These are phyloP conservation scores for Trogon melanurus DNA, from an alignment of 2,113 vertebrate genomes.

Conservation along the genomic window DNA sequence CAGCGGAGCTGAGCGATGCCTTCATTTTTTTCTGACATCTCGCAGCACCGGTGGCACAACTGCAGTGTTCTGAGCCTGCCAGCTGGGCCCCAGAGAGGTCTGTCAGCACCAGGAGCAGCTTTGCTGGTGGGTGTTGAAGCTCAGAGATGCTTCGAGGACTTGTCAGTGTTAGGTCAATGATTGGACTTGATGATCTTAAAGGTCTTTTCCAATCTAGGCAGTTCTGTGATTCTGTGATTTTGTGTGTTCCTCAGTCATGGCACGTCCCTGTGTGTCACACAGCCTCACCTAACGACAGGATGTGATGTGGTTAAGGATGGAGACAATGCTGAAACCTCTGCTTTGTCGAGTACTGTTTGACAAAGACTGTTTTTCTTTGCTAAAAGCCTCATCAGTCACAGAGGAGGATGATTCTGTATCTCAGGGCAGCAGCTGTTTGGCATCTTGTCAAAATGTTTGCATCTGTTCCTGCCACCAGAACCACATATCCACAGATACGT, in stretches of 20 bases:
- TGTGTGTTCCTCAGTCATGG: neutral
- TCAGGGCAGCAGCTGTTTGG: neutral
- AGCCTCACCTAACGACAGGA: neutral
- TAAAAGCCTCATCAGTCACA: neutral
- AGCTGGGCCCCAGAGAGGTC: neutral
- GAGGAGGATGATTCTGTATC: neutral
- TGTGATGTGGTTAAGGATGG: neutral
- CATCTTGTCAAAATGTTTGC: neutral
- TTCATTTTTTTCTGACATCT: rapidly evolving
- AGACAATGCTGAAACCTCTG: neutral
- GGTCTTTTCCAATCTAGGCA: no score
- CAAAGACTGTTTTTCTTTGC: neutral
- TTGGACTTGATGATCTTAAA: no score
- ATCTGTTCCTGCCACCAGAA: neutral
- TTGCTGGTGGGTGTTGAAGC: rapidly evolving
- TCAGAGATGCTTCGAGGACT: no score
- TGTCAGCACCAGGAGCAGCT: neutral
- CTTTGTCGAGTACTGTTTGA: neutral
- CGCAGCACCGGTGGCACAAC: rapidly evolving
- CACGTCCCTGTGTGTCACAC: neutral
- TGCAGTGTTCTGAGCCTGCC: rapidly evolving
- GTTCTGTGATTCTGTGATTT: no score
- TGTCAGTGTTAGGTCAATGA: no score
- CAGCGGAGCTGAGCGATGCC: neutral
- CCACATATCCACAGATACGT: neutral